Evolutionary conservation across 2,113 vertebrate species (phyloP).

Genomic region (Suncus etruscus): DNA sequence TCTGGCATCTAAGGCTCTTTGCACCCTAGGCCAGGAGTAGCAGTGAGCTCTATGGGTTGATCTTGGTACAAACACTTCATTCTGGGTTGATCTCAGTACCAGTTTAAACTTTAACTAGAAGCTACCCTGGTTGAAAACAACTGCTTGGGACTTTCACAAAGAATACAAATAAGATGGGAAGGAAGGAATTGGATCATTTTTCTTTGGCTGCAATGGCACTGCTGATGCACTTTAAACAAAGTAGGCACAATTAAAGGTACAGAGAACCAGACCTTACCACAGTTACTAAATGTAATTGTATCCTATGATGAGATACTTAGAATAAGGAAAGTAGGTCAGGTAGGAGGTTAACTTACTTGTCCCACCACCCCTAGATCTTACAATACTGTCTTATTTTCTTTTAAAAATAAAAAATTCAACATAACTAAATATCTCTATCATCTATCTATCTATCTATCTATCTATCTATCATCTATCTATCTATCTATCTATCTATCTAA

Average conservation of each 20-base stretch:
- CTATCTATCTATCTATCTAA: neutral
- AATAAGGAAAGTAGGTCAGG: neutral
- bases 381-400: slow-evolving; percentile 45
- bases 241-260: slow-evolving; percentile 32
- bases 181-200: slow-evolving; percentile 42
- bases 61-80: neutral
- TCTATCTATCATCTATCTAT: too few relatives aligned
- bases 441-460: too few relatives aligned
- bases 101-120: slow-evolving; percentile 58
- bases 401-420: slow-evolving; percentile 20
- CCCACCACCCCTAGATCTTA: neutral
- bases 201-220: slow-evolving; percentile 29
- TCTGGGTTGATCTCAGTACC: slow-evolving; percentile 23
- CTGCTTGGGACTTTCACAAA: slow-evolving; percentile 40
- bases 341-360: slow-evolving; percentile 28
- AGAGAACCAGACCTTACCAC: slow-evolving; percentile 42
- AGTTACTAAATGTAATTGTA: slow-evolving; percentile 41
- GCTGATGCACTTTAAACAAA: slow-evolving; percentile 44
- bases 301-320: slow-evolving; percentile 30
- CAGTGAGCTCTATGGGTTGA: too few relatives aligned
- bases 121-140: slow-evolving; percentile 57
- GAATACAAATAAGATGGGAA: slow-evolving; percentile 38
- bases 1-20: slow-evolving; percentile 46
- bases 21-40: slow-evolving; percentile 57
- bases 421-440: too few relatives aligned